These are phyloP conservation scores for Atlantisia rogersi DNA, from an alignment of 2,113 vertebrate genomes.

Conservation along the genomic window DNA sequence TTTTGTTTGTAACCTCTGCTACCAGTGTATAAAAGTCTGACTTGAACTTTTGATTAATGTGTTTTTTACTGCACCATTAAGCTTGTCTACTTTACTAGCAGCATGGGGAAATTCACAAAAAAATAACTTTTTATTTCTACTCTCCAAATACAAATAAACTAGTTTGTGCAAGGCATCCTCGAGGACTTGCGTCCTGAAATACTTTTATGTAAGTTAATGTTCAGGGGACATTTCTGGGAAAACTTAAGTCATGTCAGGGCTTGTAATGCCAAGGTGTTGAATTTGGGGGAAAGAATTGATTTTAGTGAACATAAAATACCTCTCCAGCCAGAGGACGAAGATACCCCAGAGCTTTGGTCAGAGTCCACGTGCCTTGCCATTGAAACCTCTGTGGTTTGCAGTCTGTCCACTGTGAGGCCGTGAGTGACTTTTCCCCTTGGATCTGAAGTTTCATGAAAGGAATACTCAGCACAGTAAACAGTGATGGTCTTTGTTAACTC, in stretches of 20 bases:
- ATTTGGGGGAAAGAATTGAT: neutral
- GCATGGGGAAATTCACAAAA: conserved; percentile 26
- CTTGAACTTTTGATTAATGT: conserved; percentile 47
- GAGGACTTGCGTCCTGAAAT: neutral
- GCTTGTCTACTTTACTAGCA: conserved; percentile 31
- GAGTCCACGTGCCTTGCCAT: neutral
- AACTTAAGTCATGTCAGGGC: neutral
- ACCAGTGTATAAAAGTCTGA: neutral
- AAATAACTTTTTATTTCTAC: neutral
- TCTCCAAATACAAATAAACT: conserved; percentile 28
- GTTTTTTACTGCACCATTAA: conserved; percentile 41
- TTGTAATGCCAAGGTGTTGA: neutral
- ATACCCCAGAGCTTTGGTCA: neutral
- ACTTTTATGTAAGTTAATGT: conserved; percentile 17
- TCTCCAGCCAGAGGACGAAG: neutral
- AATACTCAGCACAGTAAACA: neutral
- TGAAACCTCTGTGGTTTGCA: neutral
- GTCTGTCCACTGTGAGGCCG: neutral
- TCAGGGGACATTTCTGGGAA: neutral
- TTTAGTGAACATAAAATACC: neutral
- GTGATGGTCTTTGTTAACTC: neutral
- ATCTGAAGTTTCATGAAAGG: neutral
- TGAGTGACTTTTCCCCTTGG: neutral
- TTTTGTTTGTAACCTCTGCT: conserved; percentile 2
- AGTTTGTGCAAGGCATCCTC: neutral